These are phyloP conservation scores for Acridotheres tristis DNA, from an alignment of 2,797 vertebrate genomes.

Conservation along the genomic window DNA sequence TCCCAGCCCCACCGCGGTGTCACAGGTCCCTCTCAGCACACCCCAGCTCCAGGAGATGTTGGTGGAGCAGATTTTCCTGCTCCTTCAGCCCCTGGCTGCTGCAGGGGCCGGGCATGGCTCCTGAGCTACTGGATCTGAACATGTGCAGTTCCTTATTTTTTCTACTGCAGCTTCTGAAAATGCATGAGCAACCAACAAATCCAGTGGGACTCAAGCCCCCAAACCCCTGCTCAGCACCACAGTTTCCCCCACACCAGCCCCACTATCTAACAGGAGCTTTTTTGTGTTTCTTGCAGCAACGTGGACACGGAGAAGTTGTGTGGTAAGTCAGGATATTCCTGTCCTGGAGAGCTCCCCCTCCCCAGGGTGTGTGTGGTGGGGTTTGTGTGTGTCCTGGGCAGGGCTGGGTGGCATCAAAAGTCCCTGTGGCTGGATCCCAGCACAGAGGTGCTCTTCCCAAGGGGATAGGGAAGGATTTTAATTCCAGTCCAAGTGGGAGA, in stretches of 20 bases:
- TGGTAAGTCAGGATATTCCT: conserved; percentile 77
- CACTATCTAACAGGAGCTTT: neutral
- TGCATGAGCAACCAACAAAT: neutral
- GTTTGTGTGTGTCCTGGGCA: neutral
- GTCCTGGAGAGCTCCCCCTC: neutral
- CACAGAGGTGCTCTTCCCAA: neutral
- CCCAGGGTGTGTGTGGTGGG: neutral
- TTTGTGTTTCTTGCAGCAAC: conserved; percentile 78
- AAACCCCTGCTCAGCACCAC: neutral
- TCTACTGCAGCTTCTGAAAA: neutral
- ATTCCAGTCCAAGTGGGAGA: neutral
- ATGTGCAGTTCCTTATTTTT: neutral
- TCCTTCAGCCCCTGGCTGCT: neutral
- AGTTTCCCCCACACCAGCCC: neutral
- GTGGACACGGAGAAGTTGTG: conserved; percentile 91
- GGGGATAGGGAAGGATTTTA: neutral
- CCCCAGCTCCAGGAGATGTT: neutral
- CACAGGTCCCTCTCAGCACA: neutral
- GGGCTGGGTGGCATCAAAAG: neutral
- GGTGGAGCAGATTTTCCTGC: neutral
- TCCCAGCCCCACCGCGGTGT: neutral
- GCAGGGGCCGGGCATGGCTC: neutral
- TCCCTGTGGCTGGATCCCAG: neutral
- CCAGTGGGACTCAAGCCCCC: neutral
- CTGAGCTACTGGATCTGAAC: neutral